Evolutionary conservation across 2,113 vertebrate species (phyloP), one percentile per base, ranked within the genome.

Genomic region (Nesogale talazaci): DNA sequence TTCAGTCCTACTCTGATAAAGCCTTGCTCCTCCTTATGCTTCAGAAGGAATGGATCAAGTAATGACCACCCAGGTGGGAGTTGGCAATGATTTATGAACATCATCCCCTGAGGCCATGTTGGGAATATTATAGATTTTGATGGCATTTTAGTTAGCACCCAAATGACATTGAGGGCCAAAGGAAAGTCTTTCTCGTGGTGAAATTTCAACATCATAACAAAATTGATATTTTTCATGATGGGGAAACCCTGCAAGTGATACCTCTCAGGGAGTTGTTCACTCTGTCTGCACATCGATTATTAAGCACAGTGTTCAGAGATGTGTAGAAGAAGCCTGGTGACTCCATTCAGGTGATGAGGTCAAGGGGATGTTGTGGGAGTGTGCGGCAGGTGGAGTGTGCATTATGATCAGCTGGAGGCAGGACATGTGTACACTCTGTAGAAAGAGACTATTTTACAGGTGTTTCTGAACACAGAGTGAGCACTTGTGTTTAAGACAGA

Each of bases 141-240:
- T 93, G 92, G 92, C 77, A 89, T 85, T 94, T 91, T 90, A 65
- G 81, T 81, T 63, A 42, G 56, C 42, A 63, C n/a, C 46, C 34
- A 70, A 86, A 88, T 92, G 38, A 22, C 65, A 69, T 22, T 40
- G 23, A 29, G 27, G 86, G 74, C 29, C 79, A 72, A 57, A 93
- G 84, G 42, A 79, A 91, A 40, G 20, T 76, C 52, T 96, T 31
- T 79, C 9, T 92, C 79, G 59, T 12, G 34, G 34, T 94, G 2
- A 46, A 59, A 67, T 86, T 42, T 34, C 70, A 31, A n/a, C 10
- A 75, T 5, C 42, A 3, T 14, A n/a, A 15, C 19, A n/a, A n/a
- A n/a, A n/a, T n/a, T n/a, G n/a, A 61, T 56, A 70, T 56, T 36
- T 70, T 70, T 19, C n/a, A 72, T 16, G 17, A 17, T 46, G 67